Conservation (phyloP, 2,797 vertebrate species). For the Sebastes baramenuke region DNA sequence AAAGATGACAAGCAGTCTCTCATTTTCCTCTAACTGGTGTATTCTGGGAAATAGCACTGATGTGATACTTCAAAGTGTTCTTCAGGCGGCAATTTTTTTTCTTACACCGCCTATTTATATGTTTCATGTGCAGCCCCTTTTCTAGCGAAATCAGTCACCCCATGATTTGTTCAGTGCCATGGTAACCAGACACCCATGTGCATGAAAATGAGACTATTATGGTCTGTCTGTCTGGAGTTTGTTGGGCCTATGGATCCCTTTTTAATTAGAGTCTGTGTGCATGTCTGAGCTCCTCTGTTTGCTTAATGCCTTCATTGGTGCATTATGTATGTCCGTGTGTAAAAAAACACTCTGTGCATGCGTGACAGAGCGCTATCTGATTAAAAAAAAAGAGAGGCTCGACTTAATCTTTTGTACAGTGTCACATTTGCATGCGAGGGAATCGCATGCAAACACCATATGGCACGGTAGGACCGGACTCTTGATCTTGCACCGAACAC, state of each 20-base stretch:
- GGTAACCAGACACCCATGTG: constrained; percentile 73
- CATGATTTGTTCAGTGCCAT: constrained; percentile 63
- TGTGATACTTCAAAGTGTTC: constrained; percentile 29
- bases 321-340: constrained; percentile 48
- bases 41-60: constrained; percentile 7
- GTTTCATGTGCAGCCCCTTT: constrained; percentile 22
- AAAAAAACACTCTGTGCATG: constrained; percentile 23
- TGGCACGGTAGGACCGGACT: constrained; percentile 59
- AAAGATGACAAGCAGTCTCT: background rate
- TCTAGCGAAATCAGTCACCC: constrained; percentile 44
- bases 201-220: constrained; percentile 78
- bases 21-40: background rate
- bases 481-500: constrained; percentile 40
- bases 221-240: constrained; percentile 68
- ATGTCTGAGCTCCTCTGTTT: constrained; percentile 63
- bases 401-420: constrained; percentile 72
- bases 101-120: constrained; percentile 29
- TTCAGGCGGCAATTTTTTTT: constrained; percentile 14
- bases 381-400: constrained; percentile 51
- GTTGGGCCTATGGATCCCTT: constrained; percentile 61
- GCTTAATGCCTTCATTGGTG: constrained; percentile 63
- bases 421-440: constrained; percentile 74
- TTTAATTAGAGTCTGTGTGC: constrained; percentile 72
- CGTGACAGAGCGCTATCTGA: constrained; percentile 54
- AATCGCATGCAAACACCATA: constrained; percentile 71